Evolutionary conservation across 2,888 invertebrate genomes (phyloP).

Genomic region (Pandemis cinnamomeana): DNA sequence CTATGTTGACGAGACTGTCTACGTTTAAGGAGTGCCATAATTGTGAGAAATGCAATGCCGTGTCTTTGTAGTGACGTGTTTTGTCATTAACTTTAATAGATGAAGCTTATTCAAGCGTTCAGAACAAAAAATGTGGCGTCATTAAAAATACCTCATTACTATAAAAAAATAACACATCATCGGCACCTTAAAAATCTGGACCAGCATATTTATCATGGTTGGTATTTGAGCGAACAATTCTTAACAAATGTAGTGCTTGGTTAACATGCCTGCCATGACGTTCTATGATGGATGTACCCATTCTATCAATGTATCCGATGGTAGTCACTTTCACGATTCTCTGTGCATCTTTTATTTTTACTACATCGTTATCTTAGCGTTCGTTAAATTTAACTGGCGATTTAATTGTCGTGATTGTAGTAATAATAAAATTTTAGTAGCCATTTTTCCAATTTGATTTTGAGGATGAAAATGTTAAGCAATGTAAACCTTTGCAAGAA

Average conservation of each 20-base stretch:
- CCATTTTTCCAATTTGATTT: not conserved
- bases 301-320: constrained; percentile 46
- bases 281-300: constrained; percentile 43
- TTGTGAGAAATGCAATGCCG: not conserved
- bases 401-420: constrained; percentile 19
- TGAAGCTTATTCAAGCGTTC: not conserved
- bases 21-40: not conserved
- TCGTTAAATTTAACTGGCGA: constrained; percentile 37
- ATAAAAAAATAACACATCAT: constrained; percentile 43
- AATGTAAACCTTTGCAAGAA: too few relatives aligned
- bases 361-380: constrained; percentile 31
- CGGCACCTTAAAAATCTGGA: constrained; percentile 48
- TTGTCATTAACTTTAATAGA: not conserved
- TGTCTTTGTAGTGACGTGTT: not conserved
- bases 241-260: constrained; percentile 53
- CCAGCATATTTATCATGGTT: constrained; percentile 49
- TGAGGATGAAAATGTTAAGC: not conserved
- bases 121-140: constrained; percentile 9
- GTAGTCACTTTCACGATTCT: constrained; percentile 41
- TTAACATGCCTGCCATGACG: constrained; percentile 46
- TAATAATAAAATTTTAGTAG: constrained; percentile 5
- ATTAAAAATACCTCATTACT: constrained; percentile 22
- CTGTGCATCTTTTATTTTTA: constrained; percentile 40
- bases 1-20: not conserved
- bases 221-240: constrained; percentile 51